Base-by-base conservation (phyloP, 2,888 invertebrate species). In the Phlogophora meticulosa region DNA sequence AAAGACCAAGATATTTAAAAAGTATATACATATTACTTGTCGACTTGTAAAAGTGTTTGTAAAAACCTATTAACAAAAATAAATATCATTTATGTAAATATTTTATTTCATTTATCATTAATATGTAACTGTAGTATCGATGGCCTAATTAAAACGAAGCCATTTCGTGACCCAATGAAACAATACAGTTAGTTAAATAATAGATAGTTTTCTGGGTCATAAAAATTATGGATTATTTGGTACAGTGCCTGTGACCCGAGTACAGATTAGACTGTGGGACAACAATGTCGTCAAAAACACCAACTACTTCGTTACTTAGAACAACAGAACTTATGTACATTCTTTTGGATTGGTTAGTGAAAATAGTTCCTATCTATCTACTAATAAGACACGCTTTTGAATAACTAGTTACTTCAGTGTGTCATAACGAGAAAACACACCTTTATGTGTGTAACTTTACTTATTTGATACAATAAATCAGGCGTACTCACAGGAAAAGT, bases 381-480 rank as follows among this genome's bases (percentile, higher is more conserved):
- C 3, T 7, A 2, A 9, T 45, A 15, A 13, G 38, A 3, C 2
- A 20, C 40, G 1, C 1, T 45, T n/a, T 28, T 7, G 2, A 11
- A 24, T 2, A 5, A 1, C 42, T 53, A 20, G 7, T 10, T 3
- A n/a, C 2, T 17, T 20, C 2, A 13, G 9, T 34, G 11, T 9
- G 38, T n/a, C 7, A 34, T 10, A 36, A 34, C 1, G 11, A 32
- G 22, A 9, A 32, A 43, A 13, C 11, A 48, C 22, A 13, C 7
- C 20, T 15, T 40, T 34, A 5, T 38, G 22, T 38, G 11, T 53
- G n/a, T 62, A 15, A 67, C 56, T 56, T 22, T 22, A n/a, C n/a
- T 22, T 59, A 42, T 28, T 69, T 36, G 11, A 7, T 4, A 49
- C 36, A 28, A 59, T 17, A 20, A 2, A 48, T 38, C 10, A 15